phyloP scores from a whole-genome alignment of 2,113 vertebrate species.

The Neolamprologus hecqui region DNA sequence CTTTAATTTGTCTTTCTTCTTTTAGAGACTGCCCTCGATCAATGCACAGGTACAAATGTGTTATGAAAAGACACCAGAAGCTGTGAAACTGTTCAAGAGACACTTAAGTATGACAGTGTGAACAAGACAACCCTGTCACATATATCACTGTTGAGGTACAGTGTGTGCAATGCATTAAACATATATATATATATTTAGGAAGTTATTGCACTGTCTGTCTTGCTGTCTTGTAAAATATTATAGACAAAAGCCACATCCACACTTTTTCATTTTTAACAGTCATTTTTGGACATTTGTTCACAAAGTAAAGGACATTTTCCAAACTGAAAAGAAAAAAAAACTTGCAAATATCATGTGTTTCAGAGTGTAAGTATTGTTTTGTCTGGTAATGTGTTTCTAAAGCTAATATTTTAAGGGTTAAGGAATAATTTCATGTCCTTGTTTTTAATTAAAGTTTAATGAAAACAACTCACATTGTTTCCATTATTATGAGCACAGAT shows the following conservation, averaged over 20 bases:
- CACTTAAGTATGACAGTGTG: not conserved
- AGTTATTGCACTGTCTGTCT: not conserved
- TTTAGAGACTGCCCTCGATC: not conserved
- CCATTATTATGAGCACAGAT: not conserved
- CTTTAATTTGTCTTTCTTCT: not conserved
- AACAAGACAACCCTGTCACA: not conserved
- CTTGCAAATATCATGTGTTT: not conserved
- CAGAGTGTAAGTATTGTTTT: not conserved
- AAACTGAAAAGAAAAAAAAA: not conserved
- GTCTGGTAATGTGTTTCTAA: not conserved
- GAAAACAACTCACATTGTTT: not conserved
- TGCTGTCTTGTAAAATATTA: not conserved
- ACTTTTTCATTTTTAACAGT: not conserved
- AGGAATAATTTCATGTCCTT: not conserved
- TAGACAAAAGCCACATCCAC: fast-evolving
- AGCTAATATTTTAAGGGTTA: not conserved
- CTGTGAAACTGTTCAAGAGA: not conserved
- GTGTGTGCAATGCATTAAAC: not conserved
- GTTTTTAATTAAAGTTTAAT: not conserved
- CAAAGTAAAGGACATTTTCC: not conserved
- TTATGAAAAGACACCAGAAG: not conserved
- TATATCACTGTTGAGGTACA: not conserved
- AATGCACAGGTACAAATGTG: not conserved
- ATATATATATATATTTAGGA: not conserved
- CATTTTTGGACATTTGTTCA: not conserved